These are phyloP conservation scores for Aporophyla nigra DNA, from an alignment of 2,888 invertebrate genomes.

Conservation along the genomic window DNA sequence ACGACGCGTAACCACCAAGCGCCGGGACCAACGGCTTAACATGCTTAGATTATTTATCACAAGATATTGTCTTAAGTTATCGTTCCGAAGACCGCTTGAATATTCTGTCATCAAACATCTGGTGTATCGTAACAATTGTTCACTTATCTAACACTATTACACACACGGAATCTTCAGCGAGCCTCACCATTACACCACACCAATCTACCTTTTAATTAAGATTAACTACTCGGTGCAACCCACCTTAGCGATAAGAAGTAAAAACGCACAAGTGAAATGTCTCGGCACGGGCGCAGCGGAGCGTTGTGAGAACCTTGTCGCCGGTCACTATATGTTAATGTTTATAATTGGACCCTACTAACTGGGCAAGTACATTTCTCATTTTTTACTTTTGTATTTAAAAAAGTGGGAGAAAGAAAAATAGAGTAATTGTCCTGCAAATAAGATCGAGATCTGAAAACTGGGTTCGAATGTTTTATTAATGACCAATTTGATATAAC, in stretches of 20 bases:
- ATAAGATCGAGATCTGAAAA: neutral
- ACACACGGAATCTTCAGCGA: neutral
- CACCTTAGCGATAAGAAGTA: conserved; percentile 70
- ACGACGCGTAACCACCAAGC: too few species aligned
- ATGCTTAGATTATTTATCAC: too few species aligned
- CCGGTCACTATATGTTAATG: conserved; percentile 80
- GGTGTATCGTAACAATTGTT: neutral
- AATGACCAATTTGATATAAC: neutral
- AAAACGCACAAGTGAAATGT: conserved; percentile 80
- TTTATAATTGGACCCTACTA: conserved; percentile 66
- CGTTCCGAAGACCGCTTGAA: too few species aligned
- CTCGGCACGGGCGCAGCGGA: conserved; percentile 79
- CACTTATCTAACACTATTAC: neutral
- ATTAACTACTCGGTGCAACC: conserved; percentile 53
- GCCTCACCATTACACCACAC: conserved; percentile 10
- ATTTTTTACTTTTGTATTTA: neutral
- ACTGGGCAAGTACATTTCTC: conserved; percentile 37
- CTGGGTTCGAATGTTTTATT: neutral
- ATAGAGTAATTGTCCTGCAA: conserved; percentile 4
- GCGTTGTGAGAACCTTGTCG: conserved; percentile 86
- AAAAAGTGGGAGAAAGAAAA: neutral
- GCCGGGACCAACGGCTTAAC: too few species aligned
- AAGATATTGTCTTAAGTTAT: too few species aligned
- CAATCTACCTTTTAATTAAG: conserved; percentile 36
- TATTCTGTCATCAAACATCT: neutral